phyloP scores from a whole-genome alignment of 2,797 vertebrate genomes.

The Emys orbicularis region DNA sequence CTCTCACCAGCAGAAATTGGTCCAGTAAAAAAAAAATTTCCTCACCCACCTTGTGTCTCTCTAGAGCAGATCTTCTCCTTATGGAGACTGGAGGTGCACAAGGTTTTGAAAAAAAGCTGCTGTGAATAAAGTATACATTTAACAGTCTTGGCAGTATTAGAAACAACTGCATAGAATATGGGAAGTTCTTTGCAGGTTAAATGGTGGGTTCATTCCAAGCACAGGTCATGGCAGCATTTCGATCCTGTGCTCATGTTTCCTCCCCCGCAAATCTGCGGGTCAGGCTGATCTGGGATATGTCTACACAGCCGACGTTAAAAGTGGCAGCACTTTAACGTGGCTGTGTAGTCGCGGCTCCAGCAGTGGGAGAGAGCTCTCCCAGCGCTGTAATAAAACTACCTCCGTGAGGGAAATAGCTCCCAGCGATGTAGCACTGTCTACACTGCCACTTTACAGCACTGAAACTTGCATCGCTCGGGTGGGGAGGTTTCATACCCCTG shows the following conservation, averaged over 20 bases:
- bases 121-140: fast-evolving
- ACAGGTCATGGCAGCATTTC: fast-evolving
- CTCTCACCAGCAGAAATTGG: not conserved
- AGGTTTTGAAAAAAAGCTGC: fast-evolving
- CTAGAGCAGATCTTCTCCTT: fast-evolving
- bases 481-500: too few relatives aligned
- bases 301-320: not conserved
- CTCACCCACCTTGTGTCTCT: not conserved
- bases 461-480: too few relatives aligned
- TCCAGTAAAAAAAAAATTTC: not conserved
- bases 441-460: too few relatives aligned
- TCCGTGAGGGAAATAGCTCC: too few relatives aligned
- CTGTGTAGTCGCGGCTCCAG: too few relatives aligned
- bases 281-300: not conserved
- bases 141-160: not conserved
- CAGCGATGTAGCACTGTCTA: too few relatives aligned
- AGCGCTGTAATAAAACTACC: too few relatives aligned
- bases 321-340: too few relatives aligned
- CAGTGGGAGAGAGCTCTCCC: too few relatives aligned
- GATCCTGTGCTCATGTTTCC: fast-evolving
- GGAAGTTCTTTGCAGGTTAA: not conserved
- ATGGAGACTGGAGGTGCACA: not conserved
- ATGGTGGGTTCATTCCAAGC: not conserved
- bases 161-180: fast-evolving
- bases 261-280: fast-evolving